These are phyloP conservation scores for Lacerta viridis DNA, from an alignment of 2,797 vertebrate species.

Conservation along the genomic window DNA sequence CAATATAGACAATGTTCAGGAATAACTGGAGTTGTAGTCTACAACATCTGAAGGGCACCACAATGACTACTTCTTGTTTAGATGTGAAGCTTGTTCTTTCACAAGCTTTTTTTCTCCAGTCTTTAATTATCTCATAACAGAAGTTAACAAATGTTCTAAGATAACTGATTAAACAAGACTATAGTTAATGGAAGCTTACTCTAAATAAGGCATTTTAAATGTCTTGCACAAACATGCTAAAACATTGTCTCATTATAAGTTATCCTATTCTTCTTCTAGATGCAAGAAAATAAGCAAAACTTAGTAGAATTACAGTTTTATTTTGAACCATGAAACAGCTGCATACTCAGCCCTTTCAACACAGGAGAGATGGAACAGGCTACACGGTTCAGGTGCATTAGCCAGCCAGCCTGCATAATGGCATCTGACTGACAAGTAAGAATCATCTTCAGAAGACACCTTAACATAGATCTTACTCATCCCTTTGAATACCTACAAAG, in stretches of 20 bases:
- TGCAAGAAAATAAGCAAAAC: not conserved
- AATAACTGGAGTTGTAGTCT: too few relatives aligned
- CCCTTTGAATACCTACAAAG: not conserved
- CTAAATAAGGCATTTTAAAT: not conserved
- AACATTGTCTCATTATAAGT: not conserved
- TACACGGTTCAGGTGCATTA: not conserved
- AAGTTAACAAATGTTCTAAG: not conserved
- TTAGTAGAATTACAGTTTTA: not conserved
- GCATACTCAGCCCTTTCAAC: not conserved
- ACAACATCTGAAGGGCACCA: too few relatives aligned
- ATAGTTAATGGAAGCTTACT: not conserved
- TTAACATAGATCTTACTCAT: not conserved
- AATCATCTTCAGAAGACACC: not conserved
- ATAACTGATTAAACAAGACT: not conserved
- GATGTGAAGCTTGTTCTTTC: conserved; percentile 30
- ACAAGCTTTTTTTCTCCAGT: conserved; percentile 45
- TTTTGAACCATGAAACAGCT: not conserved
- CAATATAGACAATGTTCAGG: too few relatives aligned
- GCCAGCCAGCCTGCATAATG: not conserved
- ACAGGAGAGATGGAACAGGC: not conserved
- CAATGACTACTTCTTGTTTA: too few relatives aligned
- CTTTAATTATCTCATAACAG: not conserved
- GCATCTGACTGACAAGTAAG: conserved; percentile 19
- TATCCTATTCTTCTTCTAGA: not conserved
- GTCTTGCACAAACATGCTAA: not conserved